phyloP scores from a whole-genome alignment of 2,888 invertebrate genomes.

The Syritta pipiens region DNA sequence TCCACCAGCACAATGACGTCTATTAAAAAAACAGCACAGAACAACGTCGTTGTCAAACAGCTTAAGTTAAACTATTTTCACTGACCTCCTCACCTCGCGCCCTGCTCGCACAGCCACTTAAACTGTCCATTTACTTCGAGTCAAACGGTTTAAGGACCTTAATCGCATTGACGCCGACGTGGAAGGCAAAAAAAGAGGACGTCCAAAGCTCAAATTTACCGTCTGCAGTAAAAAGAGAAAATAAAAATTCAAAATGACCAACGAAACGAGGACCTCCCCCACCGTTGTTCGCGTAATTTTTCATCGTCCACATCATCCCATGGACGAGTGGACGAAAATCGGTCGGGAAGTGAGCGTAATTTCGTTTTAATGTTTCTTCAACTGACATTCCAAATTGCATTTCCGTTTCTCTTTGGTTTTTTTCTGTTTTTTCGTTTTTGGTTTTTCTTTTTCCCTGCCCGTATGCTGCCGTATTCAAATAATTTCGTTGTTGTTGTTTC shows the following conservation, averaged over 20 bases:
- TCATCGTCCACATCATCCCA: slow-evolving; percentile 25
- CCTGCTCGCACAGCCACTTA: no score
- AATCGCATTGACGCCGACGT: slow-evolving; percentile 12
- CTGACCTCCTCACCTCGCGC: no score
- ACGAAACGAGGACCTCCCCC: background rate
- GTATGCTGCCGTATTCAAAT: slow-evolving; percentile 57
- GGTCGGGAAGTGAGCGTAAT: slow-evolving; percentile 63
- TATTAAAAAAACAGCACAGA: no score
- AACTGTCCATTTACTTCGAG: slow-evolving; percentile 5
- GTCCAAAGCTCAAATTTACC: no score
- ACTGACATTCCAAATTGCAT: slow-evolving; percentile 67
- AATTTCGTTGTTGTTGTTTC: slow-evolving; percentile 30
- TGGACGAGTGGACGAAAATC: slow-evolving; percentile 38
- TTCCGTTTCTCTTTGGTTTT: slow-evolving; percentile 47
- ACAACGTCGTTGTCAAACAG: no score
- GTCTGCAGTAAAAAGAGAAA: background rate
- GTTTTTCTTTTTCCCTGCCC: no score
- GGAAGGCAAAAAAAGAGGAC: background rate
- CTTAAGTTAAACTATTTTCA: no score
- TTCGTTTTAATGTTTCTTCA: slow-evolving; percentile 67
- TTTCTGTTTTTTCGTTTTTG: no score
- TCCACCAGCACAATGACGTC: no score
- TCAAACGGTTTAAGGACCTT: slow-evolving; percentile 13
- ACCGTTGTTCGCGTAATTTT: slow-evolving; percentile 48
- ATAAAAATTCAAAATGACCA: background rate